Percentiles rank a stretch among this genome's conserved stretches.
These are phyloP conservation scores for Pteruthius melanotis DNA, from an alignment of 2,113 vertebrate species.

Conservation along the genomic window DNA sequence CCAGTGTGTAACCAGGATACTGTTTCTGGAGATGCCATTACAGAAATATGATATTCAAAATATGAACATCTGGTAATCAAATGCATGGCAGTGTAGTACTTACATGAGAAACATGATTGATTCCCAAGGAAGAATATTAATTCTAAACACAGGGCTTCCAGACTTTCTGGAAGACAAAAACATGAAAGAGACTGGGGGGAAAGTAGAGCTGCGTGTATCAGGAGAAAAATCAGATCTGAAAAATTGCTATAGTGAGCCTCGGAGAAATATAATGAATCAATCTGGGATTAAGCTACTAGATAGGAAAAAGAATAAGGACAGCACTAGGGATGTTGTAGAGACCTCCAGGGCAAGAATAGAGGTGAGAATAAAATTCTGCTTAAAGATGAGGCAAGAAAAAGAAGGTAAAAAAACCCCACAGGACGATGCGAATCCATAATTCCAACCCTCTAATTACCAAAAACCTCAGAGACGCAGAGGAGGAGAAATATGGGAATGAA, in stretches of 20 bases:
- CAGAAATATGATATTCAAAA: constrained; percentile 44
- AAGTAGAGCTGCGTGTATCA: constrained; percentile 8
- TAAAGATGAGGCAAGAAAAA: constrained; percentile 38
- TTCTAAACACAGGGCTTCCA: constrained; percentile 39
- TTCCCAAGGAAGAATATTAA: constrained; percentile 58
- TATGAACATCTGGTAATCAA: constrained; percentile 58
- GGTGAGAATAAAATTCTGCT: constrained; percentile 46
- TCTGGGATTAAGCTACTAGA: constrained; percentile 51
- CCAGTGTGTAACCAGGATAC: neutral
- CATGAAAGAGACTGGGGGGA: neutral
- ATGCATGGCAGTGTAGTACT: constrained; percentile 33
- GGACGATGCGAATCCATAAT: neutral
- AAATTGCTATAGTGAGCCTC: constrained; percentile 26
- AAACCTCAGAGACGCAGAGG: constrained; percentile 10
- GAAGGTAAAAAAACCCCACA: neutral
- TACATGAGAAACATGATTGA: constrained; percentile 49
- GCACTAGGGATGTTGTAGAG: neutral
- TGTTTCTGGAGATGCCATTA: constrained; percentile 33
- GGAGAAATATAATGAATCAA: constrained; percentile 55
- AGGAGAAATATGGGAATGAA: constrained; percentile 38
- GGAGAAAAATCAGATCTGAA: constrained; percentile 48
- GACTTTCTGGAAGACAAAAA: constrained; percentile 53
- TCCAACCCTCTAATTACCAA: constrained; percentile 32
- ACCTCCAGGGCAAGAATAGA: constrained; percentile 39
- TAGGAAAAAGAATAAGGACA: constrained; percentile 6